phyloP scores from a whole-genome alignment of 1,140 invertebrate genomes.

The Hycleus cichorii region DNA sequence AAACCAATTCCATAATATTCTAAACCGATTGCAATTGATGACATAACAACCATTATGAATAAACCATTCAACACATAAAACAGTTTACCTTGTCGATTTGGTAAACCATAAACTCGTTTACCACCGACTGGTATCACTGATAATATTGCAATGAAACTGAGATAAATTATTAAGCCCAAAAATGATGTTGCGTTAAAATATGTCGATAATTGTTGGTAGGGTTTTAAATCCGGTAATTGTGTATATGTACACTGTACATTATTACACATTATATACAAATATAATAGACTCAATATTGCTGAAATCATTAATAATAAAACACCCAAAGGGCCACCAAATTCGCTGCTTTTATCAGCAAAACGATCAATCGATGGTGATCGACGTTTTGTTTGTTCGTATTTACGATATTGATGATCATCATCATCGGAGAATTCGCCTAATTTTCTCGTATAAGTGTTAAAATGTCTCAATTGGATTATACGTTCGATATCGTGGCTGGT shows the following conservation, averaged over 20 bases:
- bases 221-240: conserved; percentile 28
- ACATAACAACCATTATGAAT: conserved; percentile 36
- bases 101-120: conserved; percentile 33
- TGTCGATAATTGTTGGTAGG: conserved; percentile 28
- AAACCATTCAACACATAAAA: conserved; percentile 43
- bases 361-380: conserved; percentile 2
- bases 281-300: conserved; percentile 29
- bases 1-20: conserved; percentile 43
- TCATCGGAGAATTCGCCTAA: conserved; percentile 42
- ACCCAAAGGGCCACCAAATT: conserved; percentile 40
- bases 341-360: conserved; percentile 28
- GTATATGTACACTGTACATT: conserved; percentile 37
- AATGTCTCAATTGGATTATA: conserved; percentile 32
- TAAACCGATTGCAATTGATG: conserved; percentile 32
- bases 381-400: conserved; percentile 4
- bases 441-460: conserved; percentile 23
- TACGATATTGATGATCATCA: conserved; percentile 30
- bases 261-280: conserved; percentile 39
- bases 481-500: conserved; percentile 27
- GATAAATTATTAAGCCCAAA: conserved; percentile 33
- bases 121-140: conserved; percentile 43
- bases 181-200: conserved; percentile 37
- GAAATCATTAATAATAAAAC: conserved; percentile 29
- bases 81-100: conserved; percentile 35
- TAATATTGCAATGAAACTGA: conserved; percentile 38